phyloP scores from a whole-genome alignment of 2,888 invertebrate species.

The Frankliniella intonsa region DNA sequence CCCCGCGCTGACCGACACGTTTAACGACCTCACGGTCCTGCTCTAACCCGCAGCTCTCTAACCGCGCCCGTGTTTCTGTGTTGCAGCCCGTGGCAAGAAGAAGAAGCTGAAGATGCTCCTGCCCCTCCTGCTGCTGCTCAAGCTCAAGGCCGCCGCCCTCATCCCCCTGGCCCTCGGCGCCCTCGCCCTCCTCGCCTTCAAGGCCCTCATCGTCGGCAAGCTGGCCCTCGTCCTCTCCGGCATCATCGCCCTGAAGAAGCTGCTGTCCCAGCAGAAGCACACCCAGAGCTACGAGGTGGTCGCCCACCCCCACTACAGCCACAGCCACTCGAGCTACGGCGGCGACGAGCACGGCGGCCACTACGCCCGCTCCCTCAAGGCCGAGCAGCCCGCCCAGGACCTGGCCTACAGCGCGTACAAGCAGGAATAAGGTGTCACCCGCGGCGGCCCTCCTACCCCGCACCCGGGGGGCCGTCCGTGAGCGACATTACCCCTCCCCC shows the following conservation, averaged over 20 bases:
- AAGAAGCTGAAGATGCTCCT: constrained; percentile 70
- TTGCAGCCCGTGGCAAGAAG: constrained; percentile 72
- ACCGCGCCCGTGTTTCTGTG: constrained; percentile 31
- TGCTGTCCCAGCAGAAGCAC: constrained; percentile 62
- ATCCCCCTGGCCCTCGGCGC: constrained; percentile 71
- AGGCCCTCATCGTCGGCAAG: constrained; percentile 79
- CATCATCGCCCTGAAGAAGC: constrained; percentile 73
- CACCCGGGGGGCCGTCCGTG: too few relatives aligned
- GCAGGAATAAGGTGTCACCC: constrained; percentile 34
- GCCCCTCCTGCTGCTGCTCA: constrained; percentile 69
- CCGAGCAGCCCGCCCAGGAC: constrained; percentile 53
- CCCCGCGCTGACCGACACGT: background rate
- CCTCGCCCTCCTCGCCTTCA: constrained; percentile 75
- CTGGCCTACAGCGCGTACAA: constrained; percentile 67
- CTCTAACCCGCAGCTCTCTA: background rate
- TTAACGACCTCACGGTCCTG: background rate
- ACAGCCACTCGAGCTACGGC: constrained; percentile 55
- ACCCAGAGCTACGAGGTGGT: constrained; percentile 73
- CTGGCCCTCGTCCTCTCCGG: constrained; percentile 72
- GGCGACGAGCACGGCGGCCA: constrained; percentile 57
- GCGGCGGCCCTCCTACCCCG: background rate
- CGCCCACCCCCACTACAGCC: constrained; percentile 54
- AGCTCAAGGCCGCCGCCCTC: constrained; percentile 72
- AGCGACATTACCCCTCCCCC: too few relatives aligned
- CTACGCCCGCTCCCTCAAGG: constrained; percentile 63